Conservation (phyloP, 2,797 vertebrate genomes). For the Rhinatrema bivittatum region DNA sequence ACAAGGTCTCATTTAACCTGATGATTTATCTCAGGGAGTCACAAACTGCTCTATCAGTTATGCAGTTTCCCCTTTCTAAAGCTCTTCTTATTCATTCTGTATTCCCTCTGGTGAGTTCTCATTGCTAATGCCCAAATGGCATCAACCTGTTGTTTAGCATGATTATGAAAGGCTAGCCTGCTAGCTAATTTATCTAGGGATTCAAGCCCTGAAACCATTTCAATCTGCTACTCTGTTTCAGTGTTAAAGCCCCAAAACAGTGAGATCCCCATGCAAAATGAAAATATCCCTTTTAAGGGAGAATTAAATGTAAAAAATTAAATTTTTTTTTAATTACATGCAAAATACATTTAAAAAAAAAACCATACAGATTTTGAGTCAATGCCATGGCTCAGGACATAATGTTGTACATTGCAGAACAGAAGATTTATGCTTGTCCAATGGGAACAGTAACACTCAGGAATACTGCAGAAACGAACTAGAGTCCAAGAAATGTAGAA, state of each 20-base stretch:
- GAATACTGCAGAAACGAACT: too few species aligned
- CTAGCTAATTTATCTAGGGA: slow-evolving; percentile 79
- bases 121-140: slow-evolving; percentile 54
- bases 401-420: too few species aligned
- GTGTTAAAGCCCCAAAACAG: slow-evolving; percentile 49
- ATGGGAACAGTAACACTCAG: too few species aligned
- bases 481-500: too few species aligned
- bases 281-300: slow-evolving; percentile 57
- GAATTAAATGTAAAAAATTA: slow-evolving; percentile 47
- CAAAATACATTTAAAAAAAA: too few species aligned
- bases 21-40: not conserved
- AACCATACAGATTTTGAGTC: too few species aligned
- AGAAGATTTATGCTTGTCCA: too few species aligned
- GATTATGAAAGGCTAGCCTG: slow-evolving; percentile 73
- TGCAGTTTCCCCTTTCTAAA: slow-evolving; percentile 9
- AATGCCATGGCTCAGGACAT: too few species aligned
- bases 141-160: slow-evolving; percentile 61
- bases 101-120: slow-evolving; percentile 56
- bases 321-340: too few species aligned
- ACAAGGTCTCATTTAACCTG: too few species aligned
- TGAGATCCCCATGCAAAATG: slow-evolving; percentile 43
- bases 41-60: slow-evolving; percentile 13
- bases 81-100: slow-evolving; percentile 38
- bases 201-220: slow-evolving; percentile 72
- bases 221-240: slow-evolving; percentile 68